Evolutionary conservation across 2,797 vertebrate species (phyloP).

Genomic region (Enteromius afrohamiltoni): DNA sequence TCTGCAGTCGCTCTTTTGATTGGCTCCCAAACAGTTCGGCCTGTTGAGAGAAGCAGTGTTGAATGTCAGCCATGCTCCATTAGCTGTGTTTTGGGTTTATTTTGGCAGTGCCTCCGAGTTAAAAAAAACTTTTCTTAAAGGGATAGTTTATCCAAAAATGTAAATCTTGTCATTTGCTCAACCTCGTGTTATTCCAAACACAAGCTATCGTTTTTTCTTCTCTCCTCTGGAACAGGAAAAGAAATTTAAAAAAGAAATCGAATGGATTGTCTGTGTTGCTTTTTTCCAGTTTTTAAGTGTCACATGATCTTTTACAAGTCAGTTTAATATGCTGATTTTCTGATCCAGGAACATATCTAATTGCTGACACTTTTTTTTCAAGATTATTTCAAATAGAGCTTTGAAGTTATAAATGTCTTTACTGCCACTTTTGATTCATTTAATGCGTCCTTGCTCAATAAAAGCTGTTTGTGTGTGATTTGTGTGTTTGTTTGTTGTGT

Average conservation of each 20-base stretch:
- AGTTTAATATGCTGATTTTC: neutral
- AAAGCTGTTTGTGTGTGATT: neutral
- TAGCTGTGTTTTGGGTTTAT: conserved; percentile 17
- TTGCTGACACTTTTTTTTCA: neutral
- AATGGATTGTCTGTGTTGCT: neutral
- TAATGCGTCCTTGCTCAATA: neutral
- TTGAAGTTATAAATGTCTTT: neutral
- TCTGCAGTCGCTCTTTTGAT: conserved; percentile 1
- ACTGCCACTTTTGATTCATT: neutral
- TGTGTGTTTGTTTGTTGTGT: too few species aligned
- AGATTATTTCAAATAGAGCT: neutral
- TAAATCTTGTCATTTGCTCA: neutral
- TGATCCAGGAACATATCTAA: neutral
- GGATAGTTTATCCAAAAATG: neutral
- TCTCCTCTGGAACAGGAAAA: neutral
- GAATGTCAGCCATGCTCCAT: conserved; percentile 23
- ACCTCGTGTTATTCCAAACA: neutral
- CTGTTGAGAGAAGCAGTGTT: conserved; percentile 15
- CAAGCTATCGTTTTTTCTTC: too few species aligned
- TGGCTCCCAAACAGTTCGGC: neutral
- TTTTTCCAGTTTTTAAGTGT: neutral
- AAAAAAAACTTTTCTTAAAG: neutral
- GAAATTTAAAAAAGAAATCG: neutral
- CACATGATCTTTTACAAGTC: neutral
- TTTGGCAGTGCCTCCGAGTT: conserved; percentile 20